Evolutionary conservation across 2,888 invertebrate species (phyloP), one percentile per base, ranked within the genome.

Genomic region (Timema podura): DNA sequence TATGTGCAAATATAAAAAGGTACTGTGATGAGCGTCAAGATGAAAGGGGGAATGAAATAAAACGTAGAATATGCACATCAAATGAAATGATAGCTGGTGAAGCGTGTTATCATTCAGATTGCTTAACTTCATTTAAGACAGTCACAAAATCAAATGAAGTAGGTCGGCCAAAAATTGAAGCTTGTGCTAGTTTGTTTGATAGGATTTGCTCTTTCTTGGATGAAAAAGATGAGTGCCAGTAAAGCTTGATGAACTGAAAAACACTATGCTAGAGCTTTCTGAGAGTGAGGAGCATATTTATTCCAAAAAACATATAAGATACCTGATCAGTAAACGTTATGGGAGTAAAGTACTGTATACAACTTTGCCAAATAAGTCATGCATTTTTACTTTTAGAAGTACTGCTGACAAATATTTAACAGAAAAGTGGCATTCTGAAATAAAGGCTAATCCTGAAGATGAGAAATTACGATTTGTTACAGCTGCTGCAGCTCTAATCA

Each of bases 331-430:
- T 59, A 59, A 59, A 30, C 59, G 16, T 59, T 59, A 59, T 59
- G 59, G 59, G 59, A 45, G 44, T n/a, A 61, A 13, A 45, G 61
- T 61, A 61, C 15, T 61, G 61, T 61, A 45, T 61, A 61, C 61
- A 61, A 61, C 30, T 61, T 61, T 61, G 6, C 61, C 44, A 44
- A 44, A 61, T 13, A 61, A 13, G 61, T 61, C 16, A 15, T 30
- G 6, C 54, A 16, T 16, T 54, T 61, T 61, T 45, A 61, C 44
- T 45, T 61, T 44, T 30, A 61, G 61, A 61, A 13, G 45, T 61
- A 30, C 61, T 61, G 61, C 30, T 44, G 44, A 61, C 16, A 61
- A 61, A 45, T 61, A 61, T 61, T 5, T 61, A 30, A 61, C 61
- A 45, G 44, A 44, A 8, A 16, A 61, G 13, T 61, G 30, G 54